These are phyloP conservation scores for Elgaria multicarinata DNA, from an alignment of 2,113 vertebrate species.

Conservation along the genomic window DNA sequence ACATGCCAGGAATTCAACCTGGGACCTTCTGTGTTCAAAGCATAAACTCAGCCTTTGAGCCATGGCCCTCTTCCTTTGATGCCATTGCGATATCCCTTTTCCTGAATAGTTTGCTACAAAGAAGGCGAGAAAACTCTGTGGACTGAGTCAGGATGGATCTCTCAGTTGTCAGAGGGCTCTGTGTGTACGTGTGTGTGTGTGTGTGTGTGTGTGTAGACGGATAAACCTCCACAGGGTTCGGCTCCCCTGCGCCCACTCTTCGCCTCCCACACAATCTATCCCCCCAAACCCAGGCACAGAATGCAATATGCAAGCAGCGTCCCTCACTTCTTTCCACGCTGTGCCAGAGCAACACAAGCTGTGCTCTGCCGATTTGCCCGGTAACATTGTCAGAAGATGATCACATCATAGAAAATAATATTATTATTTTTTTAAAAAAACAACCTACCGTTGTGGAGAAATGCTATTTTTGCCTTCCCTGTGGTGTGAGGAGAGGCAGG, in stretches of 20 bases:
- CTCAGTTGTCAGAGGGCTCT: not conserved
- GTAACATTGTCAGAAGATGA: not conserved
- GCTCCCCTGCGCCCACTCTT: not conserved
- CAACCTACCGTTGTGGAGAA: not conserved
- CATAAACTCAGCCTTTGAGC: not conserved
- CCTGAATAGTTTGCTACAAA: not conserved
- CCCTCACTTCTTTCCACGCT: not conserved
- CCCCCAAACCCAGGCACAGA: accelerated
- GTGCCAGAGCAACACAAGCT: slow-evolving; percentile 49
- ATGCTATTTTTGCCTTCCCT: not conserved
- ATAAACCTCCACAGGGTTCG: not conserved
- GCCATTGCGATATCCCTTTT: not conserved
- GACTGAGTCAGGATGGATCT: not conserved
- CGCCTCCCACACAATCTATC: not conserved
- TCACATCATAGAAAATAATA: no score
- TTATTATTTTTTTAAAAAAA: no score
- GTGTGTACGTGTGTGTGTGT: not conserved
- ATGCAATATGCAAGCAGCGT: not conserved
- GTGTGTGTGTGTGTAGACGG: not conserved
- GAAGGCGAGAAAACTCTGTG: not conserved
- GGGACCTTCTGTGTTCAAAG: not conserved
- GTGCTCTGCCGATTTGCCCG: not conserved
- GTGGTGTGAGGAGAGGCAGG: not conserved
- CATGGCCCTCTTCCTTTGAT: not conserved
- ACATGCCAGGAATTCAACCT: not conserved